Conservation (phyloP, 2,113 vertebrate genomes). For the Pygoscelis adeliae region DNA sequence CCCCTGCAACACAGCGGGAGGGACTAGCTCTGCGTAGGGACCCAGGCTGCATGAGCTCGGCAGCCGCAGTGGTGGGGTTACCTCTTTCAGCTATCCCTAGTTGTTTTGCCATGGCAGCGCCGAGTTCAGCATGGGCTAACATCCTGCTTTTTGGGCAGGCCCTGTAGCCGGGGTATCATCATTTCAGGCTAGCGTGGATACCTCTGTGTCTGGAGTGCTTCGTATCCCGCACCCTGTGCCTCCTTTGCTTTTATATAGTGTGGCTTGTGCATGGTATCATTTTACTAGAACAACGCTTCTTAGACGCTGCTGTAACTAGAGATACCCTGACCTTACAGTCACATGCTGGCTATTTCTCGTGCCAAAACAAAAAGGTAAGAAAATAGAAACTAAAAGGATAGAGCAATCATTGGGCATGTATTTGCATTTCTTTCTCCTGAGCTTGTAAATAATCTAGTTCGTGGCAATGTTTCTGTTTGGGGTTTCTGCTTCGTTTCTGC, state of each 20-base stretch:
- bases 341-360: neutral
- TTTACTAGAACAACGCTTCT: slow-evolving; percentile 18
- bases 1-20: rapidly evolving
- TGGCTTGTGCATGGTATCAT: neutral
- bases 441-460: neutral
- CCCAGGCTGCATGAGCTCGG: rapidly evolving
- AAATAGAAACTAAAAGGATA: slow-evolving; percentile 12
- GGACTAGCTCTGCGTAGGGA: neutral
- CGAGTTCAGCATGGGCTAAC: neutral
- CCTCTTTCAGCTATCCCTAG: neutral
- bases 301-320: slow-evolving; percentile 21
- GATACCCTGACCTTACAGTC: slow-evolving; percentile 22
- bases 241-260: neutral
- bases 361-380: slow-evolving; percentile 39
- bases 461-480: neutral
- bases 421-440: neutral
- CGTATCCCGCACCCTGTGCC: rapidly evolving
- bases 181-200: neutral
- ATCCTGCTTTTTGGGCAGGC: neutral
- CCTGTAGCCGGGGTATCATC: neutral
- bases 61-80: neutral
- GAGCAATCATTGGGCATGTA: neutral
- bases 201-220: neutral
- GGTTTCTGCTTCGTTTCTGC: neutral
- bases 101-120: neutral